phyloP scores from a whole-genome alignment of 2,797 vertebrate species.

The Zalophus californianus region DNA sequence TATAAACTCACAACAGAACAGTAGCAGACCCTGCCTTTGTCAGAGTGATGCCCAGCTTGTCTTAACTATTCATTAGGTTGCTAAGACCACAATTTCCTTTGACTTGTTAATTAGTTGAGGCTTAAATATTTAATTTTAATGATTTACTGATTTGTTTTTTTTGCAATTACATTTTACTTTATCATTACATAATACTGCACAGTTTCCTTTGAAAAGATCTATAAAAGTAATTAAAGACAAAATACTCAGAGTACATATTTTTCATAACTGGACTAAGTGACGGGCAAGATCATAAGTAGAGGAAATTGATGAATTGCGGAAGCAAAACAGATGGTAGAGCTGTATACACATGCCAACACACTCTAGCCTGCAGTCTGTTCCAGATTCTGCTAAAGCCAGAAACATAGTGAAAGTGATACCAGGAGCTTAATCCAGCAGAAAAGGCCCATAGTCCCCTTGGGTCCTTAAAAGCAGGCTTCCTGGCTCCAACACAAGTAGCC shows the following conservation, averaged over 20 bases:
- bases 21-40: constrained; percentile 1
- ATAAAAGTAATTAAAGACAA: constrained; percentile 69
- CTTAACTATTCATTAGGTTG: neutral
- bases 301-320: constrained; percentile 69
- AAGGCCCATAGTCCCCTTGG: constrained; percentile 51
- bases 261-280: constrained; percentile 66
- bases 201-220: constrained; percentile 65
- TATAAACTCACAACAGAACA: neutral
- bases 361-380: constrained; percentile 64
- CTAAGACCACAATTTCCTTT: constrained; percentile 20
- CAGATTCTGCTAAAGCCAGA: constrained; percentile 72
- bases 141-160: neutral
- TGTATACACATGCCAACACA: constrained; percentile 57
- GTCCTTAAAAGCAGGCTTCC: constrained; percentile 60
- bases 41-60: neutral
- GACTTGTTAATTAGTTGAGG: constrained; percentile 53
- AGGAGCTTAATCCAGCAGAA: constrained; percentile 58
- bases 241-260: constrained; percentile 52
- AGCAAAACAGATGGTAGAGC: constrained; percentile 77
- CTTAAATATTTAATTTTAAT: constrained; percentile 67
- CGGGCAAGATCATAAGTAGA: neutral
- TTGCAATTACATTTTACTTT: constrained; percentile 56
- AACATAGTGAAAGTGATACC: constrained; percentile 65
- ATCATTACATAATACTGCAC: constrained; percentile 27
- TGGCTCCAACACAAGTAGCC: constrained; percentile 61